Evolutionary conservation across 1,140 invertebrate genomes (phyloP).

Genomic region (Drosophila punjabiensis): DNA sequence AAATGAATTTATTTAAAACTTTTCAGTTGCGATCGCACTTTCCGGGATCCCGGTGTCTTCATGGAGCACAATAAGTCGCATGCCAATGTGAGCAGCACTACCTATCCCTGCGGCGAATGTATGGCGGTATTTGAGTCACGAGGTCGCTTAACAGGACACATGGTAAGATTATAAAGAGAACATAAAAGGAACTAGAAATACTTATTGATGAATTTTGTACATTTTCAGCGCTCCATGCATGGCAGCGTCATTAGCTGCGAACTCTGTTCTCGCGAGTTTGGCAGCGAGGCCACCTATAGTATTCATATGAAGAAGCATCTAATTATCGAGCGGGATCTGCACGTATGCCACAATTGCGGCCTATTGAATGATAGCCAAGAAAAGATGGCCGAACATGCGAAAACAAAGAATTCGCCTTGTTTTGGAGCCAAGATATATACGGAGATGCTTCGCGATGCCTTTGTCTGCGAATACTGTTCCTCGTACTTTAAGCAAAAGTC

Average conservation of each 20-base stretch:
- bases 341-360: constrained; percentile 68
- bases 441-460: constrained; percentile 60
- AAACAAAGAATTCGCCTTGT: constrained; percentile 29
- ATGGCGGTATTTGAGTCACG: constrained; percentile 61
- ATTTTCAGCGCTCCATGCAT: constrained; percentile 34
- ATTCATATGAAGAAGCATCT: constrained; percentile 71
- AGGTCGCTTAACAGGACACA: constrained; percentile 55
- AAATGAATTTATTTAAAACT: neutral
- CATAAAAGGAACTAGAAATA: neutral
- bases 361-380: constrained; percentile 47
- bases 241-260: constrained; percentile 63
- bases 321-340: constrained; percentile 58
- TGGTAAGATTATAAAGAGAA: constrained; percentile 36
- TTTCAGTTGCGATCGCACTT: constrained; percentile 75
- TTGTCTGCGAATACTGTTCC: constrained; percentile 71
- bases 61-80: constrained; percentile 67
- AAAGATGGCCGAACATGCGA: constrained; percentile 41
- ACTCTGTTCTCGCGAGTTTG: constrained; percentile 68
- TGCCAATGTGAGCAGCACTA: constrained; percentile 54
- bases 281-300: constrained; percentile 56
- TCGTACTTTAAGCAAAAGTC: constrained; percentile 60
- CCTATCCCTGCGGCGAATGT: constrained; percentile 61
- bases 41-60: constrained; percentile 57
- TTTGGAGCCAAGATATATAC: constrained; percentile 36
- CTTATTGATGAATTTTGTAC: too few relatives aligned